Percentiles rank a stretch among this genome's conserved stretches.
Evolutionary conservation across 2,113 vertebrate species (phyloP).

Genomic region (Gymnogyps californianus): DNA sequence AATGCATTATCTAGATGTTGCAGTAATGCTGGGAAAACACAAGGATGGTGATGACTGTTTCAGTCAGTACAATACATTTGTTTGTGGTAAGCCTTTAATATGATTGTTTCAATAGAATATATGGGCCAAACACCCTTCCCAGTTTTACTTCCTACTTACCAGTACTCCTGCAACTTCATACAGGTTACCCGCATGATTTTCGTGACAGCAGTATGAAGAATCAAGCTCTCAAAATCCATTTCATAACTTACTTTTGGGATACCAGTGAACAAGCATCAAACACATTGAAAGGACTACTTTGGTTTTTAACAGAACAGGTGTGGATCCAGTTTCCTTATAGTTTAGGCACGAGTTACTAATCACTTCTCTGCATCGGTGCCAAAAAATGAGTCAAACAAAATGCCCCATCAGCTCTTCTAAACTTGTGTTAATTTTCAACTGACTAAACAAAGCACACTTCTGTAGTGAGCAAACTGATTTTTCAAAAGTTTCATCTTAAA

Average conservation of each 20-base stretch:
- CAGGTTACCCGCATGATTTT: not conserved
- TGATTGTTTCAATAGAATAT: not conserved
- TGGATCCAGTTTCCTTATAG: not conserved
- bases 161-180: not conserved
- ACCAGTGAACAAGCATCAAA: not conserved
- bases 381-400: conserved; percentile 50
- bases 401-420: conserved; percentile 24
- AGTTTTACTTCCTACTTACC: not conserved
- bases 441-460: conserved; percentile 25
- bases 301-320: not conserved
- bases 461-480: not conserved
- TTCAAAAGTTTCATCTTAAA: conserved; percentile 5
- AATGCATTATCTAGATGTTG: not conserved
- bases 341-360: not conserved
- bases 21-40: not conserved
- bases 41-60: not conserved
- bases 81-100: not conserved
- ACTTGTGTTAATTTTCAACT: conserved; percentile 32
- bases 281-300: not conserved
- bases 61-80: not conserved
- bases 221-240: not conserved
- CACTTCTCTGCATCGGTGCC: not conserved
- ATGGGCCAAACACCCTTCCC: not conserved
- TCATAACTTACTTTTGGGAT: not conserved
- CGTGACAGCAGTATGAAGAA: not conserved